phyloP scores from a whole-genome alignment of 2,888 invertebrate species.

The Yponomeuta malinellus region DNA sequence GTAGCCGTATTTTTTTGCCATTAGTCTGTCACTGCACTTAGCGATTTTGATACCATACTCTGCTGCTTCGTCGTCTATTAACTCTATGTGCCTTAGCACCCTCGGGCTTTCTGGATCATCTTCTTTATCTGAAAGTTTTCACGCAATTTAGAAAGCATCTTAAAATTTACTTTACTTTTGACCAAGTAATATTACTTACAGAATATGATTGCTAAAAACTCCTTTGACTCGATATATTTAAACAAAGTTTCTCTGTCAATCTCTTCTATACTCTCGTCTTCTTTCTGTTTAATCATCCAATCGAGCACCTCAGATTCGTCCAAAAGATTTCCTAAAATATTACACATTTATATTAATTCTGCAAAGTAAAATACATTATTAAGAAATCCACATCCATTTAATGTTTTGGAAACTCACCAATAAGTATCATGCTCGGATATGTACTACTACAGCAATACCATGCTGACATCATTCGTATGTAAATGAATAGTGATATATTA shows the following conservation, averaged over 20 bases:
- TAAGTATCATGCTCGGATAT: constrained; percentile 67
- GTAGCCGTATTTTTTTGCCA: constrained; percentile 95
- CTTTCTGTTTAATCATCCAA: constrained; percentile 94
- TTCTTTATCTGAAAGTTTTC: constrained; percentile 79
- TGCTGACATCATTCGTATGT: constrained; percentile 73
- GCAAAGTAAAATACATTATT: constrained; percentile 23
- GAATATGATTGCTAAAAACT: constrained; percentile 93
- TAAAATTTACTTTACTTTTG: constrained; percentile 4
- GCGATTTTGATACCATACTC: constrained; percentile 95
- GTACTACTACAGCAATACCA: constrained; percentile 68
- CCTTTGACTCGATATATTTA: constrained; percentile 91
- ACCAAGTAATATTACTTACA: constrained; percentile 79
- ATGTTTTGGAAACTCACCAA: constrained; percentile 66
- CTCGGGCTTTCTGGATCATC: constrained; percentile 87
- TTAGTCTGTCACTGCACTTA: constrained; percentile 89
- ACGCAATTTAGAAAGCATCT: neutral
- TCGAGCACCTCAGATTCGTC: constrained; percentile 90
- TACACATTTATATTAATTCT: constrained; percentile 40
- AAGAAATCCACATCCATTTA: constrained; percentile 75
- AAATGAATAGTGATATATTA: constrained; percentile 62
- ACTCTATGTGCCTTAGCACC: constrained; percentile 88
- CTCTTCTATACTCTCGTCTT: constrained; percentile 93
- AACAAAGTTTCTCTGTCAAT: constrained; percentile 88
- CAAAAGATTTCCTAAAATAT: constrained; percentile 70
- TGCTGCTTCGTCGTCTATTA: constrained; percentile 93